These are phyloP conservation scores for Falco novaeseelandiae DNA, from an alignment of 2,797 vertebrate species.

Conservation along the genomic window DNA sequence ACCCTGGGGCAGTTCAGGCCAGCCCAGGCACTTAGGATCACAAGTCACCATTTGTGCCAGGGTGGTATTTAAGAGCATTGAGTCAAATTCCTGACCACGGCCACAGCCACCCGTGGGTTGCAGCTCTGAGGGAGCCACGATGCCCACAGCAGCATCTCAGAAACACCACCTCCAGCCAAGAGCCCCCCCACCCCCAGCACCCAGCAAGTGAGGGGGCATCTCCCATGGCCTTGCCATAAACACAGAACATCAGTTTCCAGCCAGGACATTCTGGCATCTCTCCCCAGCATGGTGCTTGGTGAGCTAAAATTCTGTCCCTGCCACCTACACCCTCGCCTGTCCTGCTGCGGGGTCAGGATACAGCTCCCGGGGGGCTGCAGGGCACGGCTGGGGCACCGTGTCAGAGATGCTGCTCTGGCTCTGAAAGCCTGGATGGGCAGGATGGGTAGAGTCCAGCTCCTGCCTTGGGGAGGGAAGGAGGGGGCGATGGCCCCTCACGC, in stretches of 20 bases:
- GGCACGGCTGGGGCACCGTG: rapidly evolving
- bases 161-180: not conserved
- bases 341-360: not conserved
- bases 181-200: not conserved
- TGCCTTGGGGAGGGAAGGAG: not conserved
- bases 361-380: not conserved
- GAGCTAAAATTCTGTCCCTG: not conserved
- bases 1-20: rapidly evolving
- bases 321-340: not conserved
- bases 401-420: not conserved
- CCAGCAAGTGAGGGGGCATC: rapidly evolving
- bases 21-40: not conserved
- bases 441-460: not conserved
- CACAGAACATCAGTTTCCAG: rapidly evolving
- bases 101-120: not conserved
- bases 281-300: rapidly evolving
- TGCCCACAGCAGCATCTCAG: not conserved
- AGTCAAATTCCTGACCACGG: not conserved
- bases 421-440: not conserved
- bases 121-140: rapidly evolving
- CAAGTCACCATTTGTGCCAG: not conserved
- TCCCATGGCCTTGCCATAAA: not conserved
- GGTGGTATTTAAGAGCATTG: not conserved
- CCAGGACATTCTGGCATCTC: not conserved
- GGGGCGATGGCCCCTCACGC: rapidly evolving